Conservation (phyloP, 64 coral and sea anemone genomes). For the Actinia equina region DNA sequence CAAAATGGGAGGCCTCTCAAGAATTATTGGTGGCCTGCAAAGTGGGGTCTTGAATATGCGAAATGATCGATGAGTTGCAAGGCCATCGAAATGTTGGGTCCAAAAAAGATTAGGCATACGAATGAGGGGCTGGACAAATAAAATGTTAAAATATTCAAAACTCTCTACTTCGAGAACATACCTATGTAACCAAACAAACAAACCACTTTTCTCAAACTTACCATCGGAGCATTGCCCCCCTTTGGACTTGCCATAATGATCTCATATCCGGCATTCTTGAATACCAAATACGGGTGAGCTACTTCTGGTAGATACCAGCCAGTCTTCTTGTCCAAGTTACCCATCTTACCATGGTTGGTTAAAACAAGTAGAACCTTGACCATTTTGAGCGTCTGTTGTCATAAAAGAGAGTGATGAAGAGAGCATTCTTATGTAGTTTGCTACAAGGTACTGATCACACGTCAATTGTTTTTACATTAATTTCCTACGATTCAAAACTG, state of each 20-base stretch:
- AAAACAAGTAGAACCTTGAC: slow-evolving; percentile 79
- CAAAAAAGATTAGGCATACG: too few species aligned
- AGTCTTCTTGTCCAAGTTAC: slow-evolving; percentile 66
- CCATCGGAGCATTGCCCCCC: slow-evolving; percentile 91
- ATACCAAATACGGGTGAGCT: slow-evolving; percentile 86
- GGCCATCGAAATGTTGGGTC: too few species aligned
- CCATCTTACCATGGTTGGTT: slow-evolving; percentile 74
- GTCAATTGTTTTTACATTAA: too few species aligned
- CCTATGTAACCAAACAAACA: background rate
- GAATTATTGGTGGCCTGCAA: too few species aligned
- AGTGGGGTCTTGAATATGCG: too few species aligned
- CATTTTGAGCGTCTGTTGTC: slow-evolving; percentile 37
- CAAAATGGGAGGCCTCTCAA: too few species aligned
- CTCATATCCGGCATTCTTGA: slow-evolving; percentile 71
- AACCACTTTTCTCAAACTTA: slow-evolving; percentile 21
- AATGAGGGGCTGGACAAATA: too few species aligned
- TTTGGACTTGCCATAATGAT: slow-evolving; percentile 73
- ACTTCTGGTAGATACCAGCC: slow-evolving; percentile 94
- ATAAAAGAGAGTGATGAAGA: background rate
- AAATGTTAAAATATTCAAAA: background rate
- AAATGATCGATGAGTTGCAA: too few species aligned
- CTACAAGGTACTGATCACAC: background rate
- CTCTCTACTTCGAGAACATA: background rate
- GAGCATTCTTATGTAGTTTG: background rate
- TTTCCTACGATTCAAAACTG: too few species aligned